Conservation (phyloP, 1,140 invertebrate species). For the Parasteatoda tepidariorum region DNA sequence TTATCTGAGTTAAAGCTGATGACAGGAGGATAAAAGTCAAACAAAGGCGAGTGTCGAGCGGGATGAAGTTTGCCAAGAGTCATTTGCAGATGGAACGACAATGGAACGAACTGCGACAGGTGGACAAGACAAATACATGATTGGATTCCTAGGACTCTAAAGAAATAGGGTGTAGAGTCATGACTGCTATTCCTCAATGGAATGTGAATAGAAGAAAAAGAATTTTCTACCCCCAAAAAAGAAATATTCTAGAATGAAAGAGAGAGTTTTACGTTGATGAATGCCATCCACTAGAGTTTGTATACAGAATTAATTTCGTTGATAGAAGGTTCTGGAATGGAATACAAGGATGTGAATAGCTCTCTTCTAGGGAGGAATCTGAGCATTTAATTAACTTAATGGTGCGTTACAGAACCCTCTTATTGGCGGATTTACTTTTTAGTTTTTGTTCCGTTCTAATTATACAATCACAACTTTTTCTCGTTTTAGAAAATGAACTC, state of each 20-base stretch:
- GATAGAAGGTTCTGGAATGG: too few species aligned
- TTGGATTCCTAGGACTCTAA: slow-evolving; percentile 5
- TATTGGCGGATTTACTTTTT: too few species aligned
- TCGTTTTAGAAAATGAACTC: too few species aligned
- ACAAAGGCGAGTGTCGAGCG: not conserved
- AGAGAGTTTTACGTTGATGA: not conserved
- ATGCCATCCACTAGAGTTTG: not conserved
- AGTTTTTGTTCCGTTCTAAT: too few species aligned
- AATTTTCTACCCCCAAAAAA: not conserved
- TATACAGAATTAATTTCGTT: not conserved
- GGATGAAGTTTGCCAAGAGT: not conserved
- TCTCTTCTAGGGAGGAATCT: too few species aligned
- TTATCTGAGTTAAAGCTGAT: too few species aligned
- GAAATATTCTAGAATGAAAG: not conserved
- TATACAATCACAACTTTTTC: too few species aligned
- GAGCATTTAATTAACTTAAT: too few species aligned
- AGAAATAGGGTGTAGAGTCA: not conserved
- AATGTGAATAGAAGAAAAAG: not conserved
- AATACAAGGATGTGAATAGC: too few species aligned
- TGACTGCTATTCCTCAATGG: not conserved
- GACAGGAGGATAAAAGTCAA: not conserved
- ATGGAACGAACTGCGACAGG: not conserved
- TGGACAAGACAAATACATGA: slow-evolving; percentile 61
- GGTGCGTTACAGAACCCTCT: too few species aligned
- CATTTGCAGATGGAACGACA: not conserved